Percentiles rank a stretch among this genome's conserved stretches.
Conservation (phyloP, 2,797 vertebrate genomes). For the Halcyon leucocephala region DNA sequence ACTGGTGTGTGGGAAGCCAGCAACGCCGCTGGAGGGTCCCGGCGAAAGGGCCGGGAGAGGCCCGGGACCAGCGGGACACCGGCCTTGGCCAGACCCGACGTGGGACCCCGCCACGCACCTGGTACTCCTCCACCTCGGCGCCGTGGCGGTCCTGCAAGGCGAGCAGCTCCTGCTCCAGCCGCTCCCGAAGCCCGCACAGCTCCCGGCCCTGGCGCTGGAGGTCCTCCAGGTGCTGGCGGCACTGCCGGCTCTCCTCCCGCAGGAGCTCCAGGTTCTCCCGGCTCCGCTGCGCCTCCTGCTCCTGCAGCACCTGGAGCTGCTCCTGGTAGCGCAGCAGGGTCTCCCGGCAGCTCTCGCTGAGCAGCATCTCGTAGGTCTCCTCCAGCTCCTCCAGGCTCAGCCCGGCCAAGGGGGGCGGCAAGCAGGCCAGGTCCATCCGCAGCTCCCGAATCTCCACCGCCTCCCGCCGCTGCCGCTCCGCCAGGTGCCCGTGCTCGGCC, state of each 20-base stretch:
- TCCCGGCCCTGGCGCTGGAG: constrained; percentile 81
- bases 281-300: constrained; percentile 81
- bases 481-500: constrained; percentile 79
- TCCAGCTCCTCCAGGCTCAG: constrained; percentile 82
- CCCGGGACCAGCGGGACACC: not conserved
- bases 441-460: constrained; percentile 77
- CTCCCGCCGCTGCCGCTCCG: constrained; percentile 82
- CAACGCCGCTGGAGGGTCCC: not conserved
- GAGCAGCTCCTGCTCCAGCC: constrained; percentile 85
- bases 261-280: constrained; percentile 80
- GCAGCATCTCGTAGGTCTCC: constrained; percentile 81
- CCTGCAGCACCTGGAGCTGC: constrained; percentile 85
- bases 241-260: constrained; percentile 83
- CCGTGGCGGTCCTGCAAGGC: constrained; percentile 83
- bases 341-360: constrained; percentile 86
- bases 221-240: constrained; percentile 82
- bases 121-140: constrained; percentile 81
- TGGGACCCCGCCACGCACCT: constrained; percentile 78
- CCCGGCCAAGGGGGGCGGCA: constrained; percentile 73
- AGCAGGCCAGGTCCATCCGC: constrained; percentile 59
- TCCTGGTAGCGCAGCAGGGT: constrained; percentile 86
- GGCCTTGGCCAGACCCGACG: not conserved
- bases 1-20: rapidly evolving
- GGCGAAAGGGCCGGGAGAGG: too few species aligned
- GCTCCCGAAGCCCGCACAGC: constrained; percentile 81